phyloP scores from a whole-genome alignment of 2,797 vertebrate species.

The Pteronotus mesoamericanus region DNA sequence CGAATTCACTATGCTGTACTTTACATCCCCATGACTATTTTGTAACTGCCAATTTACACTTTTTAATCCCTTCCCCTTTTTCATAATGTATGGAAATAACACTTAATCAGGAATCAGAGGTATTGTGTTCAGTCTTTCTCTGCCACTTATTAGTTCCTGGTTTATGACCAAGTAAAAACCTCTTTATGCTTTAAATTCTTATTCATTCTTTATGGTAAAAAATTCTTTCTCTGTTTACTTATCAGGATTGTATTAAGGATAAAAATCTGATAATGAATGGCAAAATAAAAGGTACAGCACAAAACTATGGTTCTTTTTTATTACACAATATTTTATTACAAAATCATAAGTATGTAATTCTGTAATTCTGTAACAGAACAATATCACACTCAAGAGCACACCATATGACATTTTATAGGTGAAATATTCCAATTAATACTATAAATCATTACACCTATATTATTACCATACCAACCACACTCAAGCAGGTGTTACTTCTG shows the following conservation, averaged over 20 bases:
- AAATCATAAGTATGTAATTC: too few species aligned
- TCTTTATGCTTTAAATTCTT: slow-evolving; percentile 19
- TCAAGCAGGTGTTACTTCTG: too few species aligned
- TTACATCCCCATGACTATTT: background rate
- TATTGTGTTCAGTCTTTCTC: background rate
- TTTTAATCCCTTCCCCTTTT: background rate
- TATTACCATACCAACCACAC: too few species aligned
- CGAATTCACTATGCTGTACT: background rate
- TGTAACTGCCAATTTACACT: background rate
- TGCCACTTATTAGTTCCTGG: background rate
- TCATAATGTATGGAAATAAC: background rate
- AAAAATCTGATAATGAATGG: background rate
- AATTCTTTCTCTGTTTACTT: slow-evolving; percentile 2
- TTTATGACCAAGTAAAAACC: slow-evolving; percentile 2
- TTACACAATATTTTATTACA: too few species aligned
- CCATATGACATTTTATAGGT: too few species aligned
- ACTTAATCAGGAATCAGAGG: background rate
- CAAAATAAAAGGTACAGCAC: background rate
- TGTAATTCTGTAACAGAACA: too few species aligned
- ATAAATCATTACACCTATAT: too few species aligned
- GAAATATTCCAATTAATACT: too few species aligned
- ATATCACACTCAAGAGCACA: too few species aligned
- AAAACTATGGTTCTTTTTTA: too few species aligned
- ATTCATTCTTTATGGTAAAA: background rate
- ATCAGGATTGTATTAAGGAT: background rate